phyloP scores from a whole-genome alignment of 2,888 invertebrate genomes.

The Cecidostiba fungosa region DNA sequence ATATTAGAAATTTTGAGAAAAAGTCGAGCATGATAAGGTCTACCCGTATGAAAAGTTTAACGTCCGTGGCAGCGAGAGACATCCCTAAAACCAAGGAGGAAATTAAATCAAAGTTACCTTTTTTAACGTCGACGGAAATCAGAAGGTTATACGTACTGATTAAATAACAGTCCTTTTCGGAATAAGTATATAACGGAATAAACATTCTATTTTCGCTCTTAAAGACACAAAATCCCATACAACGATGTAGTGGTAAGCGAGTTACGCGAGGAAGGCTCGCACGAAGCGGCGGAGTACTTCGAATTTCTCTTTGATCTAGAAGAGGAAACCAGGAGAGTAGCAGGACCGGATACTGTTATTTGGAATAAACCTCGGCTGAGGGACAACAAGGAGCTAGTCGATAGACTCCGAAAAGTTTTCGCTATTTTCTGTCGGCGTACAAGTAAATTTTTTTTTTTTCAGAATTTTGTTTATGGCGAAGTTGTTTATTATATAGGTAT shows the following conservation, averaged over 20 bases:
- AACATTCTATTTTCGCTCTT: background rate
- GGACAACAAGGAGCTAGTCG: constrained; percentile 72
- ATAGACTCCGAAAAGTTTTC: constrained; percentile 77
- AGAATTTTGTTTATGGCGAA: background rate
- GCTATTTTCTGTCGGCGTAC: constrained; percentile 56
- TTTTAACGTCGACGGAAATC: constrained; percentile 75
- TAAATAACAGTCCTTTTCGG: background rate
- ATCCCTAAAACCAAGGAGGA: constrained; percentile 69
- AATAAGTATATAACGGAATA: too few species aligned
- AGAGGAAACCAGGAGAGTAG: constrained; percentile 80
- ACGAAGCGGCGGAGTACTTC: constrained; percentile 81
- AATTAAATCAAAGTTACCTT: constrained; percentile 76
- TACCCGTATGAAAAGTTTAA: constrained; percentile 57
- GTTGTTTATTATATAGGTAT: background rate
- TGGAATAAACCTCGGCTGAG: constrained; percentile 76
- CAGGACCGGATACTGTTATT: constrained; percentile 82
- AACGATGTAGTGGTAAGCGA: constrained; percentile 83
- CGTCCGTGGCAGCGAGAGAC: constrained; percentile 67
- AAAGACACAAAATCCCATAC: constrained; percentile 81
- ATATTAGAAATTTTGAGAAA: background rate
- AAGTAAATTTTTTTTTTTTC: constrained; percentile 24
- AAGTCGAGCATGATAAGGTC: constrained; percentile 32
- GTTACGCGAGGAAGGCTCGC: constrained; percentile 81
- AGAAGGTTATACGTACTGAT: constrained; percentile 72
- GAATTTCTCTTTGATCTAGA: constrained; percentile 83